Base-by-base conservation (phyloP, 2,888 invertebrate genomes). In the Eristalinus sepulchralis region DNA sequence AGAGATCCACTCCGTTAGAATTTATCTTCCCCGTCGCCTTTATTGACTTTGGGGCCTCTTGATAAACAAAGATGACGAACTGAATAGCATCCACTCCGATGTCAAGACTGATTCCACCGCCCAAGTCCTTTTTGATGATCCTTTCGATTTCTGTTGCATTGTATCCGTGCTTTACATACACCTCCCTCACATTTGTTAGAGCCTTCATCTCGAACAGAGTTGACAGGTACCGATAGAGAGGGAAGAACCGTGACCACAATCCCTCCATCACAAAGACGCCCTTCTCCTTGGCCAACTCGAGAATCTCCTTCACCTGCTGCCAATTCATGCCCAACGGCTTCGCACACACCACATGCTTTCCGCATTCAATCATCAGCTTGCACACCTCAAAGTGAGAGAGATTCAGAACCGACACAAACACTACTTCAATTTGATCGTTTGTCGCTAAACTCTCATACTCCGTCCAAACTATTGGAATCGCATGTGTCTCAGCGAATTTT, bases 321-420 rank as follows among this genome's bases (percentile, higher is more conserved):
- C 93, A 93, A 91, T 97, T 97, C 92, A 97, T 92, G 53, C 96
- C 95, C 83, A 98, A 92, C 0, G 98, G 97, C 91, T 97, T 98
- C 91, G 98, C 98, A 91, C 97, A 97, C 2, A 98, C 92, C 2
- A 98, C 96, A 89, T 96, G 96, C 91, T 98, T 98, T 0, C 96
- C 96, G 89, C 95, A 93, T 82, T 95, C 94, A 27, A 98, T 93
- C 94, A 96, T 96, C 87, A 96, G 89, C 90, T 95, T 95, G 0
- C 94, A 93, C 10, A 96, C 92, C 24, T 94, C 93, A 86, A 94
- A 95, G 92, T 98, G 98, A 77, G 94, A 93, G 0, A 95, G 94
- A 91, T 96, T 95, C 17, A 97, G 92, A 1, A 95, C 94, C 6
- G 96, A 97, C 79, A 98, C 94, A 91, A 97, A 98, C 0, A 96